Evolutionary conservation across 2,888 invertebrate species (phyloP), one percentile per base, ranked within the genome.

Genomic region (Zhuqinia jingwanae): DNA sequence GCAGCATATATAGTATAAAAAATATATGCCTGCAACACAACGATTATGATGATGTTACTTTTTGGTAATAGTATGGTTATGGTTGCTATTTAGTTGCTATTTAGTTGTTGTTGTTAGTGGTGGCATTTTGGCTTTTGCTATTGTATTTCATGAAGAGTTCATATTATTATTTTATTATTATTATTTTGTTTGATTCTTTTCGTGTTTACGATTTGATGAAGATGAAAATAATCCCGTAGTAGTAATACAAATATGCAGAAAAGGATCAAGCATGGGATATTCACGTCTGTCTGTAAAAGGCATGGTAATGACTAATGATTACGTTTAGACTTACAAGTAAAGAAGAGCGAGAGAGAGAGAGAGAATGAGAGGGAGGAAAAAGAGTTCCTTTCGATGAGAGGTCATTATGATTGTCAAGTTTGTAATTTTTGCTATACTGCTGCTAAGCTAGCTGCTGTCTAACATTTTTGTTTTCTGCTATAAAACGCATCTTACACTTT

Each of bases 321-420:
- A 68, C 30, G 58, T 65, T 56, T 65, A 65, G 65, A 65, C 58
- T 36, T 36, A n/a, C 20, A 65, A 63, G 81, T 56, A 68, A 36
- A 22, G 10, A 13, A 22, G n/a, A 30, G 63, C 30, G 63, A 30
- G 63, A 63, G 30, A n/a, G 42, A 68, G 68, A 68, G 56, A 56
- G 2, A 56, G 6, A 25, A 25, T 8, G 25, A 20, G 53, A 42
- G 20, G 13, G 25, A 20, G 42, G 30, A 17, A 68, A 56, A 78
- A 42, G 30, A 50, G 42, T 85, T 73, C 78, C 78, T 58, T 78
- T 78, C 60, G 73, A 85, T 79, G 85, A 78, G 85, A 85, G 85
- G 78, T 85, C 85, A 85, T 79, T 73, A 79, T 60, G 45, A 50
- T 70, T 85, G 78, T 85, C 84, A 83, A 83, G 83, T 83, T 65